Base-by-base conservation (phyloP, 2,888 invertebrate species). In the Phoronis australis region DNA sequence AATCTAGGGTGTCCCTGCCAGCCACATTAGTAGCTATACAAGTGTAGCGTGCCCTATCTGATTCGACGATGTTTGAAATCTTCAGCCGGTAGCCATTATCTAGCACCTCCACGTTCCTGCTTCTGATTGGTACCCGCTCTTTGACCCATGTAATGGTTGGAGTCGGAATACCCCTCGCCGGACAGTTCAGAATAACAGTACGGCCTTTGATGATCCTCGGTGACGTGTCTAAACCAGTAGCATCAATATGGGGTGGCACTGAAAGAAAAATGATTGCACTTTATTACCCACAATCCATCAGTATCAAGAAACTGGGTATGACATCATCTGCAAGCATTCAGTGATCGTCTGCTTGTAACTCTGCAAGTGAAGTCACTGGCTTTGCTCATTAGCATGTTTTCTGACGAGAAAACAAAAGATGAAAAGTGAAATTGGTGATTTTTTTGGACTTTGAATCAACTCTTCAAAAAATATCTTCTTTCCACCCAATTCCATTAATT, bases 1-100 rank as follows among this genome's bases (percentile, higher is more conserved):
- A 73, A 12, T 61, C 50, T 48, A 65, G 55, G 24, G 65, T 64
- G 6, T 79, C 67, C 18, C 64, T 62, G 6, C 80, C 80, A 12
- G 79, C 79, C 43, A 77, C 75, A 58, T 80, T 81, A 12, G 65
- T 61, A 3, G 80, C 81, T 12, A 73, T 62, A 62, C 80, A 80
- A 18, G 69, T 69, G 57, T 79, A 81, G 3, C 55, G 37, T 2
- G 65, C 69, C 2, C 63, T 59, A 56, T 75, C 70, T 1, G 54
- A 41, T 12, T 66, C 59, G 35, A 57, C 42, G 1, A 65, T 63
- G 2, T 53, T 41, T 12, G 55, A 46, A 37, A 75, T 65, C n/a
- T 61, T 48, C 31, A 75, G 60, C 37, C 64, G 62, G 18, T 62
- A 56, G 1, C 73, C 72, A 26, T 62, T 57, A 3, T 53, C 60